phyloP scores from a whole-genome alignment of 2,113 vertebrate species.

The Lipophrys pholis region DNA sequence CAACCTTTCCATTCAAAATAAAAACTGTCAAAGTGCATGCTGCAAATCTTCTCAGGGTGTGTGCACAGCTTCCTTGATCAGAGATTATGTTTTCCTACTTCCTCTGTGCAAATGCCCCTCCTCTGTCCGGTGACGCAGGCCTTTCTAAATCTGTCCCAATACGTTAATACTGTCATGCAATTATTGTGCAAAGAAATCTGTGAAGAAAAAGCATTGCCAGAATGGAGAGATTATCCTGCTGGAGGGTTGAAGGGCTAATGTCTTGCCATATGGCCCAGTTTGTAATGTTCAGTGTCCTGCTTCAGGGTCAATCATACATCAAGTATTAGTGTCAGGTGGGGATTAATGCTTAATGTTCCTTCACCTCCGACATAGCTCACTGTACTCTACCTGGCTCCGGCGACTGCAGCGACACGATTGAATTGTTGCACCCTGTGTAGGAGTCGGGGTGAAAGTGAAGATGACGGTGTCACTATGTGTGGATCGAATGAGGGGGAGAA shows the following conservation, averaged over 20 bases:
- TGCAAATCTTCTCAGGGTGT: background rate
- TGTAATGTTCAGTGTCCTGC: slow-evolving; percentile 80
- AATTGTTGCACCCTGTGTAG: slow-evolving; percentile 28
- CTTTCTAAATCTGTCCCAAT: slow-evolving; percentile 79
- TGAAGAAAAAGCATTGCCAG: slow-evolving; percentile 84
- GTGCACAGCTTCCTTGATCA: slow-evolving; percentile 62
- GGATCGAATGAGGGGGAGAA: slow-evolving; percentile 4
- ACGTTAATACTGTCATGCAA: slow-evolving; percentile 85
- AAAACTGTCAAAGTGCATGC: background rate
- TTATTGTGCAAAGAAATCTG: slow-evolving; percentile 86
- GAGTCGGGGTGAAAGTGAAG: background rate
- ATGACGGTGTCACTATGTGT: background rate
- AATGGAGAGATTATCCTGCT: slow-evolving; percentile 83
- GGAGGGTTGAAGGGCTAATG: slow-evolving; percentile 83
- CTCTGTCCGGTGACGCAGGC: slow-evolving; percentile 70
- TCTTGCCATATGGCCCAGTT: slow-evolving; percentile 84
- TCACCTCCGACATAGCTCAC: slow-evolving; percentile 72
- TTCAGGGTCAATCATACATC: slow-evolving; percentile 86
- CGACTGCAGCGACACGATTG: slow-evolving; percentile 14
- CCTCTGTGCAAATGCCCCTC: slow-evolving; percentile 63
- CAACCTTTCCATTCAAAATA: background rate
- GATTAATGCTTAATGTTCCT: slow-evolving; percentile 84
- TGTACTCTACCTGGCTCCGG: slow-evolving; percentile 59
- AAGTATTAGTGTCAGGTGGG: slow-evolving; percentile 88
- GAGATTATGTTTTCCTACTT: slow-evolving; percentile 73